Base-by-base conservation (phyloP, 37 sponge, comb jelly and placozoan species). In the Eunapius fragilis region DNA sequence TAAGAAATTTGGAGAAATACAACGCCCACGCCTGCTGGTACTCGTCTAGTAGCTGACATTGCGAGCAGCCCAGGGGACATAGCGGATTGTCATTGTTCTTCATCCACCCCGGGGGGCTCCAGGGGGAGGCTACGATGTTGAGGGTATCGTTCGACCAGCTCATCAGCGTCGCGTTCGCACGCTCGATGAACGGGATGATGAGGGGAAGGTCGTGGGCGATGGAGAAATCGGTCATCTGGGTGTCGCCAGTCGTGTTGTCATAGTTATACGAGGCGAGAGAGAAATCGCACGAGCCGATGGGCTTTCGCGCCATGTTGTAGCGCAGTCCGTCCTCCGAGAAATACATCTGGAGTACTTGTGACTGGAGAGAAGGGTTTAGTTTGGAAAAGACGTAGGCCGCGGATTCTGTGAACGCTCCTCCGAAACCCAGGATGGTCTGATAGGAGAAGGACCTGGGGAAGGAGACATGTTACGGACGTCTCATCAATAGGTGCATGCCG, bases 391-490 rank as follows among this genome's bases (percentile, higher is more conserved):
- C 82, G 31, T 69, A 90, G 23, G 94, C 84, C n/a, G 95, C 91
- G 68, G 93, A 83, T n/a, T 95, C 95, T 2, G 95, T 95, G 87
- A 95, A 95, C 14, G 95, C 95, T n/a, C 95, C 95, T 25, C 95
- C 95, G 83, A 95, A 95, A 14, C 95, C 95, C 3, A 90, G 47
- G 26, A 95, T 74, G 24, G 86, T 85, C 74, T 95, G 95, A 71
- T 75, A 91, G 7, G 68, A 83, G 22, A 14, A 32, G 2, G 84
- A 80, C 74, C 91, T 93, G 84, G 2, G 23, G 31, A 73, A 23
- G 30, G 27, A 68, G 36, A 82, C 27, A 83, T 0, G 10, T 31
- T 14, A 35, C 25, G 58, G 22, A 17, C 58, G 22, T 58, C 19
- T 17, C 17, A 11, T 58, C 58, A 17, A 11, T 11, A 19, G 58